Conservation (phyloP, 1,140 invertebrate species). For the Rhagoletis zephyria region DNA sequence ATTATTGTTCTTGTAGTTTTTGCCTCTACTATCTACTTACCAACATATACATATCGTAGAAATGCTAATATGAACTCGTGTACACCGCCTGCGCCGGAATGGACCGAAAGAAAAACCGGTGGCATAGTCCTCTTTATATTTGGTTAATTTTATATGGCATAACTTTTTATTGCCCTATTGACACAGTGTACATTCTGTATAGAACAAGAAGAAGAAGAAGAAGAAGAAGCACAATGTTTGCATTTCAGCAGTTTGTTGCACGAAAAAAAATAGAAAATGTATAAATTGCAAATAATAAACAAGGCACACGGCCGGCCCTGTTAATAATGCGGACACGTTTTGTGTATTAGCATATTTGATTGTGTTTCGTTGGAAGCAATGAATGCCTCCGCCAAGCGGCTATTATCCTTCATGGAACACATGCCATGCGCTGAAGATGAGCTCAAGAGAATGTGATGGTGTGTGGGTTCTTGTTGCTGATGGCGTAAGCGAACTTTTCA, state of each 20-base stretch:
- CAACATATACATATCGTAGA: no score
- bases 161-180: constrained; percentile 16
- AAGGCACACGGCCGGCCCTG: not conserved
- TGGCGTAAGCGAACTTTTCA: not conserved
- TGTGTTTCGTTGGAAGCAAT: not conserved
- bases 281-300: constrained; percentile 29
- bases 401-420: not conserved
- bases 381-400: not conserved
- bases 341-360: constrained; percentile 22
- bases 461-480: not conserved
- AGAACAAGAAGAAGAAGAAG: no score
- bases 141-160: constrained; percentile 6
- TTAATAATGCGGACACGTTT: constrained; percentile 15
- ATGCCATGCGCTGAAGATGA: not conserved
- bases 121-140: not conserved
- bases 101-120: not conserved
- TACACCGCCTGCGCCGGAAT: not conserved
- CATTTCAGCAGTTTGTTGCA: not conserved
- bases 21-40: no score
- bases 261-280: no score
- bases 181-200: not conserved
- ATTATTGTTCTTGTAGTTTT: not conserved
- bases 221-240: not conserved
- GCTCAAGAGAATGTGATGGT: not conserved
- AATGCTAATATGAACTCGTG: not conserved